A percentile compares a stretch with the other conserved stretches of the same genome.
Conservation (phyloP, 2,888 invertebrate species). For the Tetranychus truncatus region DNA sequence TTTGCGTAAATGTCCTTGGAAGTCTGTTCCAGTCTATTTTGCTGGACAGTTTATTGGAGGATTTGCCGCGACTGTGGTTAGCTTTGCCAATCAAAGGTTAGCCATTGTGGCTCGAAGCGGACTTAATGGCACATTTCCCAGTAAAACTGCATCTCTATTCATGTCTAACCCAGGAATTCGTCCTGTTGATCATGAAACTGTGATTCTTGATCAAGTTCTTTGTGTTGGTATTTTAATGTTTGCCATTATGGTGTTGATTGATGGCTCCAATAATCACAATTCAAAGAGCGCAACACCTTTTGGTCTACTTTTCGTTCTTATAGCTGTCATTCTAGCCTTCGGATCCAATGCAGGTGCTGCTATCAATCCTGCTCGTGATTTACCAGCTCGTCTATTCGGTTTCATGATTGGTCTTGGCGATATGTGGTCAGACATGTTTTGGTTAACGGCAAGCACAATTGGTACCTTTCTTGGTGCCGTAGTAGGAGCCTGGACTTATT, state of each 20-base stretch:
- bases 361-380: conserved; percentile 42
- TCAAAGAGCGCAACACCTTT: conserved; percentile 33
- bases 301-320: conserved; percentile 34
- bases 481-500: conserved; percentile 36
- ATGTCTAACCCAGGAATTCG: neutral
- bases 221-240: conserved; percentile 37
- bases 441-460: conserved; percentile 28
- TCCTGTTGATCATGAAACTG: neutral
- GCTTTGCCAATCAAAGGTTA: neutral
- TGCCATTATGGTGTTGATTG: conserved; percentile 36
- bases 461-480: conserved; percentile 39
- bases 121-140: neutral
- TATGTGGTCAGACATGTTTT: conserved; percentile 34
- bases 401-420: conserved; percentile 37
- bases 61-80: neutral
- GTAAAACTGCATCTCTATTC: neutral
- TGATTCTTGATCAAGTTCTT: conserved; percentile 23
- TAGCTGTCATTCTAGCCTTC: conserved; percentile 36
- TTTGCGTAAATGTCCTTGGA: neutral
- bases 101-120: neutral
- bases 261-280: conserved; percentile 35
- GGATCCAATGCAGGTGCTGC: conserved; percentile 40
- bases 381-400: conserved; percentile 39
- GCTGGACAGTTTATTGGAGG: neutral
- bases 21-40: neutral